Evolutionary conservation across 2,113 vertebrate species (phyloP).

Genomic region (Datnioides undecimradiatus): DNA sequence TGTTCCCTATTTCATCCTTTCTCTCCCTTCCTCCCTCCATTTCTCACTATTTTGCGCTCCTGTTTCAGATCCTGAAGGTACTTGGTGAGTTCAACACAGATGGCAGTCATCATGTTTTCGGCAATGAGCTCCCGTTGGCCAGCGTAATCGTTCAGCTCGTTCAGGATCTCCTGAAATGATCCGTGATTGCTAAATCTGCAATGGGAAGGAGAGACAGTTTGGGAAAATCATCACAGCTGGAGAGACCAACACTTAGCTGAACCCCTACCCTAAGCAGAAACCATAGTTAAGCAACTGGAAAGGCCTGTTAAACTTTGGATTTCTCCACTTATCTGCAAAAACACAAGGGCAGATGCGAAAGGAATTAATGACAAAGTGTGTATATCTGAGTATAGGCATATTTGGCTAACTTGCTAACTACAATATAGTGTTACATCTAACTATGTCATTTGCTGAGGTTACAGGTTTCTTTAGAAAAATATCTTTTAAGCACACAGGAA

Average conservation of each 20-base stretch:
- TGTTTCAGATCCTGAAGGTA: conserved; percentile 79
- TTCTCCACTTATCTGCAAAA: neutral
- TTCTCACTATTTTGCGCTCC: conserved; percentile 82
- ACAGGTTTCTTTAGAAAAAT: neutral
- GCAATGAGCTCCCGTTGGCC: conserved; percentile 80
- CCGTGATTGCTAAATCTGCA: conserved; percentile 86
- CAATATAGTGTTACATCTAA: neutral
- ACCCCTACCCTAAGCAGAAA: neutral
- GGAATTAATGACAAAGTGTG: neutral
- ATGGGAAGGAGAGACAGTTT: neutral
- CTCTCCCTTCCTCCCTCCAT: neutral
- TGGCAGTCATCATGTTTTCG: conserved; percentile 79
- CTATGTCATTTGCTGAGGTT: neutral
- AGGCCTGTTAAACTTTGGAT: too few relatives aligned
- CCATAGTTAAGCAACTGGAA: neutral
- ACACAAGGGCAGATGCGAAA: neutral
- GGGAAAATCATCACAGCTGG: neutral
- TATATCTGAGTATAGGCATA: neutral
- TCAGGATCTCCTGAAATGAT: conserved; percentile 81
- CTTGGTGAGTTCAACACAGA: conserved; percentile 80
- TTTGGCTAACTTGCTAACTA: neutral
- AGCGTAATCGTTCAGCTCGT: conserved; percentile 81
- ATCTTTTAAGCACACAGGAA: neutral
- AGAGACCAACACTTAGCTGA: neutral
- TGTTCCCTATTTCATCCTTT: neutral